Evolutionary conservation across 2,888 invertebrate species (phyloP).

Genomic region (Dioctria rufipes): DNA sequence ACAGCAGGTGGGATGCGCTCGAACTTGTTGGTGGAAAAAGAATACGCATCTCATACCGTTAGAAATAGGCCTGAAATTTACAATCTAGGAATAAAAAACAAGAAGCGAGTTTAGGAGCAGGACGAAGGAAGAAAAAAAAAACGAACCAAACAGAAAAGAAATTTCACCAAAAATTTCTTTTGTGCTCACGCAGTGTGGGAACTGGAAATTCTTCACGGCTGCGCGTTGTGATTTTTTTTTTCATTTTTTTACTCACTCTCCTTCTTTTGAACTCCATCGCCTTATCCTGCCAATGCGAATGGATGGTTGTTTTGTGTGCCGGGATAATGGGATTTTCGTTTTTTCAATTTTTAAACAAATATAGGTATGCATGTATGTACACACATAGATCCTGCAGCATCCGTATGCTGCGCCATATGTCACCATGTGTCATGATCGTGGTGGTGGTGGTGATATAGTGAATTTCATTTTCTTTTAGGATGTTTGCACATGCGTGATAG

Average conservation of each 20-base stretch:
- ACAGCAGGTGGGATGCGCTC: slow-evolving; percentile 47
- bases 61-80: not conserved
- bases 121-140: slow-evolving; percentile 16
- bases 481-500: slow-evolving; percentile 38
- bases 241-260: not conserved
- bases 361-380: not conserved
- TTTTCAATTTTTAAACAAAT: slow-evolving; percentile 30
- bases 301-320: slow-evolving; percentile 1
- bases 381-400: slow-evolving; percentile 9
- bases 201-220: slow-evolving; percentile 34
- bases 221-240: slow-evolving; percentile 33
- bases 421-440: not conserved
- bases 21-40: not conserved
- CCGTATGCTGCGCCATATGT: not conserved
- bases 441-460: not conserved
- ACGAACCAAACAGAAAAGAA: slow-evolving; percentile 18
- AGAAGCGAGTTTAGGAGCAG: not conserved
- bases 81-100: not conserved
- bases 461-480: not conserved
- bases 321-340: slow-evolving; percentile 38
- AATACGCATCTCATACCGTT: slow-evolving; percentile 39
- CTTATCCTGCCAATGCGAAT: slow-evolving; percentile 6
- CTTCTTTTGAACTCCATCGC: slow-evolving; percentile 12
- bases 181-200: slow-evolving; percentile 45
- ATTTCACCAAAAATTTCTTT: slow-evolving; percentile 51